These are phyloP conservation scores for Meiosimyza platycephala DNA, from an alignment of 2,888 invertebrate genomes.

Conservation along the genomic window DNA sequence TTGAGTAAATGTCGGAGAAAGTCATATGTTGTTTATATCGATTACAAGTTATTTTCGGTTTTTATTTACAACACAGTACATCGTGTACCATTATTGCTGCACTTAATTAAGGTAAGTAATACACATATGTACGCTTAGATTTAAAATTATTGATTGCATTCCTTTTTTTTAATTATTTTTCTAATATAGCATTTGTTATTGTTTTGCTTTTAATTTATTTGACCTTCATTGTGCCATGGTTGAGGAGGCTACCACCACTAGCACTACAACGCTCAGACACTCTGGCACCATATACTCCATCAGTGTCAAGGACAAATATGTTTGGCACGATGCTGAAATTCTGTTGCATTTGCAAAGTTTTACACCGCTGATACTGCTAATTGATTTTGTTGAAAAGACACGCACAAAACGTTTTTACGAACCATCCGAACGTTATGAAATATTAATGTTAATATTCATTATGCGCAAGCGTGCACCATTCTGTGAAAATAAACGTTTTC, in stretches of 20 bases:
- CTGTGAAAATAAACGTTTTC: slow-evolving; percentile 62
- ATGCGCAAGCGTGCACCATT: slow-evolving; percentile 60
- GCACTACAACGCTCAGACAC: neutral
- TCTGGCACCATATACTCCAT: neutral
- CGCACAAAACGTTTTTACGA: slow-evolving; percentile 62
- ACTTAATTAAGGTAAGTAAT: slow-evolving; percentile 4
- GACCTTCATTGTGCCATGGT: slow-evolving; percentile 22
- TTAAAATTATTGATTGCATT: too few relatives aligned
- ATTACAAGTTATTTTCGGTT: slow-evolving; percentile 26
- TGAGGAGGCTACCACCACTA: slow-evolving; percentile 7
- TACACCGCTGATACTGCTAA: slow-evolving; percentile 57
- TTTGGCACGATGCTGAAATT: slow-evolving; percentile 59
- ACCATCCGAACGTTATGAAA: slow-evolving; percentile 60
- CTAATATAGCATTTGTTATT: too few relatives aligned
- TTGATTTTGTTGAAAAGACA: slow-evolving; percentile 62
- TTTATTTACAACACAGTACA: slow-evolving; percentile 14
- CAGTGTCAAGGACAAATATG: slow-evolving; percentile 47
- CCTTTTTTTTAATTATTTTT: too few relatives aligned
- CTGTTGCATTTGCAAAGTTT: slow-evolving; percentile 61
- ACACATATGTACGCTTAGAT: too few relatives aligned
- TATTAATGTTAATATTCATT: slow-evolving; percentile 59
- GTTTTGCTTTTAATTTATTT: neutral
- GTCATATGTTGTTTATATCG: slow-evolving; percentile 5
- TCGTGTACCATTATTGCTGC: neutral
- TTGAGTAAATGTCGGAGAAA: neutral